Base-by-base conservation (phyloP, 2,113 vertebrate genomes). In the Monopterus albus region DNA sequence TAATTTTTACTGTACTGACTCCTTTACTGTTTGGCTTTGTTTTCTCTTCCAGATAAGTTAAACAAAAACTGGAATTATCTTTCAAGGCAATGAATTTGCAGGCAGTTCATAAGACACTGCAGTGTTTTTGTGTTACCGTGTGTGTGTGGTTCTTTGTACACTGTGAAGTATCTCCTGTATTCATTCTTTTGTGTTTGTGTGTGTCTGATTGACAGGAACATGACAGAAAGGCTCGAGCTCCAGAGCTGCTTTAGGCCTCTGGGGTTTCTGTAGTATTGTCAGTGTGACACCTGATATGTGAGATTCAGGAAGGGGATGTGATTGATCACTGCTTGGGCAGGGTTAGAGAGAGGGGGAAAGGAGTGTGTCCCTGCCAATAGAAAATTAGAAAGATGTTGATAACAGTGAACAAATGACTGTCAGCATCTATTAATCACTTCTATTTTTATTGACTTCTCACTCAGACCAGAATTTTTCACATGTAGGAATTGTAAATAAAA, bases 261-360 rank as follows among this genome's bases (percentile, higher is more conserved):
- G 65, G 81, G 79, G 76, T 60, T 90, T 89, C 83, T 79, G 75
- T 87, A 82, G 83, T 87, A 61, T 93, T 88, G 89, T 92, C 90
- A 87, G 86, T 84, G 79, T 91, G 94, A 94, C 95, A 94, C 47
- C 36, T 43, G 88, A 91, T 94, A 91, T 60, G 18, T 1, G 63
- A 6, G 17, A 82, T 89, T 81, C 91, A 91, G 92, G 85, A 90
- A 38, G 67, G 88, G 76, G 82, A 87, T 92, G 82, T 75, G 88
- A 94, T 94, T 91, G 82, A 94, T 94, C 83, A 87, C 42, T n/a
- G n/a, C n/a, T n/a, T n/a, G 52, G 13, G 35, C 4, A 18, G 47
- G 40, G 46, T 10, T 25, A 47, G 56, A 31, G 61, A 38, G 53
- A 56, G 28, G 40, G 50, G 21, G 35, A 21, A 29, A 21, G 59